Conservation (phyloP, 2,797 vertebrate genomes). For the Gadopsis marmoratus region DNA sequence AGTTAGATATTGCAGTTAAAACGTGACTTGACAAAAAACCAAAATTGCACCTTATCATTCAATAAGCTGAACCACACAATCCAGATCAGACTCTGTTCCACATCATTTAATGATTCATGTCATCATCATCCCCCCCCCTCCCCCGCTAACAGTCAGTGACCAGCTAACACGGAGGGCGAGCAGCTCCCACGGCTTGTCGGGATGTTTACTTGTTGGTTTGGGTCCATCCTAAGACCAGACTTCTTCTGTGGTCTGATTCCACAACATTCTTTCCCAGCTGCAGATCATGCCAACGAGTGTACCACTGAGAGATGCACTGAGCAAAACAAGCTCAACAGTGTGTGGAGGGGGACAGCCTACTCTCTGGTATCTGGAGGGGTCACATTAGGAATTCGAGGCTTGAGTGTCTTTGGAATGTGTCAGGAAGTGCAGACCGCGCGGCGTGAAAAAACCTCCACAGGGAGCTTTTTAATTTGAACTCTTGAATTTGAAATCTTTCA, state of each 20-base stretch:
- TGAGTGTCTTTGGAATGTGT: conserved; percentile 77
- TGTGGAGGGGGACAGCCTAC: conserved; percentile 26
- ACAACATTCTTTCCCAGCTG: conserved; percentile 64
- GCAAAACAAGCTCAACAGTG: conserved; percentile 43
- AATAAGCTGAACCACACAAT: conserved; percentile 13
- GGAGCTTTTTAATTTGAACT: conserved; percentile 75
- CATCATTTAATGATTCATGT: conserved; percentile 13
- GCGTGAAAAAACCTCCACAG: conserved; percentile 52
- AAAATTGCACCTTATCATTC: conserved; percentile 37
- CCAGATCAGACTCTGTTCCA: conserved; percentile 9
- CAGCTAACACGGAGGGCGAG: conserved; percentile 25
- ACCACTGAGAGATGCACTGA: conserved; percentile 4
- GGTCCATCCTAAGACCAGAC: conserved; percentile 57
- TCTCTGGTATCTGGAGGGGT: conserved; percentile 52
- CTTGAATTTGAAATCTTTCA: conserved; percentile 12
- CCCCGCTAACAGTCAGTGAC: conserved; percentile 19
- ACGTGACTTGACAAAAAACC: conserved; percentile 28
- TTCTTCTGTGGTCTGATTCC: conserved; percentile 60
- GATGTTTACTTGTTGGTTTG: conserved; percentile 63
- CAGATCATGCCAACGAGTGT: conserved; percentile 37
- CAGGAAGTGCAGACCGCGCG: conserved; percentile 59
- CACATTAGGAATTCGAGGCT: conserved; percentile 59
- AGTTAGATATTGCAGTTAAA: conserved; percentile 18
- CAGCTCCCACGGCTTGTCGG: conserved; percentile 47
- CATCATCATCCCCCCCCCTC: neutral